A percentile compares a stretch with the other conserved stretches of the same genome.
Evolutionary conservation across 1,140 invertebrate genomes (phyloP).

Genomic region (Pachypeltis micranthus): DNA sequence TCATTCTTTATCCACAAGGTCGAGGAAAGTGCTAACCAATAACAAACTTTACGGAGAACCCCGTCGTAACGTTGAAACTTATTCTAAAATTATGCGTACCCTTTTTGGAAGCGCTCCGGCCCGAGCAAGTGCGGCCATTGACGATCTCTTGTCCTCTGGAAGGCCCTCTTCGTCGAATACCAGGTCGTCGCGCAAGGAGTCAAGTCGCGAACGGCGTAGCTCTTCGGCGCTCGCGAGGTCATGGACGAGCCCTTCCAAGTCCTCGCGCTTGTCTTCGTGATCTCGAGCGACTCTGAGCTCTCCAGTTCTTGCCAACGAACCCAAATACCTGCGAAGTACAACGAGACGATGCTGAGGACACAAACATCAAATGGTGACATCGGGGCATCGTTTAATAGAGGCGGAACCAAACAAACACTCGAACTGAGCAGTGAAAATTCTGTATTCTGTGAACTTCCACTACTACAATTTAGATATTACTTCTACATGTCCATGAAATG

Average conservation of each 20-base stretch:
- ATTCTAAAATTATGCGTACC: neutral
- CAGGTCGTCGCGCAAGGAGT: constrained; percentile 24
- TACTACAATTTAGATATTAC: too few relatives aligned
- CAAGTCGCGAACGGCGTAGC: constrained; percentile 18
- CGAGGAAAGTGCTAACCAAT: too few relatives aligned
- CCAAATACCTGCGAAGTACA: constrained; percentile 23
- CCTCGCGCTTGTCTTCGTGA: constrained; percentile 23
- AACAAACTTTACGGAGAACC: neutral
- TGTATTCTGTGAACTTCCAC: too few relatives aligned
- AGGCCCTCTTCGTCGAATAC: constrained; percentile 21
- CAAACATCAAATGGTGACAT: too few relatives aligned
- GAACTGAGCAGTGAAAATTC: too few relatives aligned
- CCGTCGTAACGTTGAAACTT: neutral
- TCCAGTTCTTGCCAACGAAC: constrained; percentile 24
- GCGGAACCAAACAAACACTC: too few relatives aligned
- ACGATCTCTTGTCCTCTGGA: constrained; percentile 23
- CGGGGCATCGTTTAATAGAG: too few relatives aligned
- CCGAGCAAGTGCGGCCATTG: constrained; percentile 22
- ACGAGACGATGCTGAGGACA: too few relatives aligned
- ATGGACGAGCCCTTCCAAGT: constrained; percentile 22
- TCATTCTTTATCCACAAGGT: too few relatives aligned
- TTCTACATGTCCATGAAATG: too few relatives aligned
- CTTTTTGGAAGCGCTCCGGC: constrained; percentile 21
- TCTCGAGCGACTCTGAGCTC: constrained; percentile 19
- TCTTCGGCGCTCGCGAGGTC: constrained; percentile 24